phyloP scores from a whole-genome alignment of 2,797 vertebrate genomes.

The Telmatherina bonti region DNA sequence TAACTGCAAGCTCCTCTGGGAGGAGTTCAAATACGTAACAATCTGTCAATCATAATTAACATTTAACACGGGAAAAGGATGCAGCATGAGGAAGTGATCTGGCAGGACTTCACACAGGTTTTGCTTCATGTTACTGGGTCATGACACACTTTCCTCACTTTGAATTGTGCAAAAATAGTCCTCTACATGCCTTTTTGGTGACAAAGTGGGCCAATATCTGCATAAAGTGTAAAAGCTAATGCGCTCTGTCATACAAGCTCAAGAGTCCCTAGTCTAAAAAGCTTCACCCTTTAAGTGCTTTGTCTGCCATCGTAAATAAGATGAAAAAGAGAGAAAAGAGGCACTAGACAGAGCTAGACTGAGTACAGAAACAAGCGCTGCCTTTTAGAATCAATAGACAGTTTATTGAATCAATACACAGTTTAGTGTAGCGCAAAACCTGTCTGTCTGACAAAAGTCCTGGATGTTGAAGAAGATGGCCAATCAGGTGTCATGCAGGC shows the following conservation, averaged over 20 bases:
- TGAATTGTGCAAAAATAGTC: slow-evolving; percentile 80
- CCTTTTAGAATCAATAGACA: slow-evolving; percentile 70
- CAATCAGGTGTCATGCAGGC: slow-evolving; percentile 58
- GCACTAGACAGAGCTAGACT: slow-evolving; percentile 23
- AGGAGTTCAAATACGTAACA: slow-evolving; percentile 69
- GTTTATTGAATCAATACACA: slow-evolving; percentile 78
- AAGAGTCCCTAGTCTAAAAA: slow-evolving; percentile 64
- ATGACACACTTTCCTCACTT: slow-evolving; percentile 80
- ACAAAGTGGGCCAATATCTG: slow-evolving; percentile 82
- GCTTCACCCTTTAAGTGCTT: slow-evolving; percentile 74
- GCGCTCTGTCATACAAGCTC: slow-evolving; percentile 72
- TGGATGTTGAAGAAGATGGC: slow-evolving; percentile 62
- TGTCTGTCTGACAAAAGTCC: slow-evolving; percentile 57
- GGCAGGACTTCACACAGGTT: slow-evolving; percentile 78
- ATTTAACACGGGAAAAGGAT: slow-evolving; percentile 58
- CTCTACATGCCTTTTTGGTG: slow-evolving; percentile 62
- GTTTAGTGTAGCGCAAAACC: slow-evolving; percentile 63
- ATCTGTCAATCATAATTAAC: slow-evolving; percentile 76
- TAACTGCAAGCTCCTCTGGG: slow-evolving; percentile 65
- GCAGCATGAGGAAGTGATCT: slow-evolving; percentile 58
- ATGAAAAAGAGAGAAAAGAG: slow-evolving; percentile 52
- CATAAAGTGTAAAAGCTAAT: slow-evolving; percentile 77
- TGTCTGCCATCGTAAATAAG: slow-evolving; percentile 73
- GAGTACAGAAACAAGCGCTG: slow-evolving; percentile 44
- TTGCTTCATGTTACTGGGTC: slow-evolving; percentile 78